phyloP scores from a whole-genome alignment of 2,113 vertebrate genomes.

The Sarotherodon lohbergeri region DNA sequence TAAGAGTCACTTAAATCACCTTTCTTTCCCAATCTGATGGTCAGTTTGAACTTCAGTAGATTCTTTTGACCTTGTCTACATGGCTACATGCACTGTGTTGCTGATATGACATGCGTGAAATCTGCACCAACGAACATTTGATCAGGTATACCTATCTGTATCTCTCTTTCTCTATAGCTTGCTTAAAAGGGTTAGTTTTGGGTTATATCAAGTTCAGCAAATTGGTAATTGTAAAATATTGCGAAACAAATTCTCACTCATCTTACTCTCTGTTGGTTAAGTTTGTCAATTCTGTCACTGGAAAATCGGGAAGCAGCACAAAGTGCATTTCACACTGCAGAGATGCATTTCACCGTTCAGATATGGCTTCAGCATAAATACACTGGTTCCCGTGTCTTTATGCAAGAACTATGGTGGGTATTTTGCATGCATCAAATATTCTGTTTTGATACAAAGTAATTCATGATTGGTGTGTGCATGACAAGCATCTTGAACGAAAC shows the following conservation, averaged over 20 bases:
- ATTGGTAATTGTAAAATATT: not conserved
- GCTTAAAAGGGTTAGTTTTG: not conserved
- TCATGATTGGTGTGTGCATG: not conserved
- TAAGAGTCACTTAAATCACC: not conserved
- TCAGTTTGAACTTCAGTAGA: not conserved
- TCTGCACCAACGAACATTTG: not conserved
- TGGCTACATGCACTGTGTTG: not conserved
- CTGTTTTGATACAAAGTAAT: conserved; percentile 4
- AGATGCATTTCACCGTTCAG: not conserved
- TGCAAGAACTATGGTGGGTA: not conserved
- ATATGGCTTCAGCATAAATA: not conserved
- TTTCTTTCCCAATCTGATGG: not conserved
- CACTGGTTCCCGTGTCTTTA: not conserved
- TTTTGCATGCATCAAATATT: not conserved
- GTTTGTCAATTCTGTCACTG: not conserved
- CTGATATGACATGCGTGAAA: not conserved
- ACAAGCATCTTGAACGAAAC: not conserved
- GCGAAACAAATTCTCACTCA: not conserved
- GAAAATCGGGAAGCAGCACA: not conserved
- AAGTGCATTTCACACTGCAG: not conserved
- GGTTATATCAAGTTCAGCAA: not conserved
- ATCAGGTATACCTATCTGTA: not conserved
- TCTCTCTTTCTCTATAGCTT: not conserved
- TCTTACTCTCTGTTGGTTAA: not conserved
- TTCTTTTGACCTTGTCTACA: not conserved